Evolutionary conservation across 2,797 vertebrate genomes (phyloP).

Genomic region (Eurystomus glaucurus): DNA sequence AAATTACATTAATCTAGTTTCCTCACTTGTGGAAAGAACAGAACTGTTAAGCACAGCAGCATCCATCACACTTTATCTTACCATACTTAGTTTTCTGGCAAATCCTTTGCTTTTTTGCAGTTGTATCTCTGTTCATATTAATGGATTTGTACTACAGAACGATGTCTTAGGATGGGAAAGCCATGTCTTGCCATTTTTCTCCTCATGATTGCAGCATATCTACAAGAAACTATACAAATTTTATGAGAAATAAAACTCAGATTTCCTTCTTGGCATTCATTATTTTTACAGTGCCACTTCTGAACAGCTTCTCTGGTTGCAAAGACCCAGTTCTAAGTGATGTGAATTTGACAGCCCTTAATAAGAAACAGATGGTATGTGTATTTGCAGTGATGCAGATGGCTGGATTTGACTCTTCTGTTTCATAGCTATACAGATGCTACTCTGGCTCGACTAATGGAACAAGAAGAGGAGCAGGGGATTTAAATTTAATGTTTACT

Average conservation of each 20-base stretch:
- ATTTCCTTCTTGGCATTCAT: constrained; percentile 27
- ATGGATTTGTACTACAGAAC: background rate
- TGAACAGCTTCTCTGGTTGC: background rate
- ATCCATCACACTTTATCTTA: background rate
- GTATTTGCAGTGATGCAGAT: constrained; percentile 25
- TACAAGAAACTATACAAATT: background rate
- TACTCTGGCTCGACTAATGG: background rate
- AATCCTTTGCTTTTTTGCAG: background rate
- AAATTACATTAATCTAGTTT: background rate
- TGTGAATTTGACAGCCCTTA: constrained; percentile 25
- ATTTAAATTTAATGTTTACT: constrained; percentile 7
- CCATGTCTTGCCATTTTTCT: background rate
- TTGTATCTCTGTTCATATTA: background rate
- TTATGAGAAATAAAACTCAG: background rate
- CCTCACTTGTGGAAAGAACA: background rate
- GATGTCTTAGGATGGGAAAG: background rate
- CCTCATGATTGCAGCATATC: background rate
- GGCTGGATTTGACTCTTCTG: constrained; percentile 4
- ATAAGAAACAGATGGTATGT: constrained; percentile 47
- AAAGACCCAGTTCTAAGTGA: background rate
- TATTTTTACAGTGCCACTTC: constrained; percentile 28
- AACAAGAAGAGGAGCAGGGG: background rate
- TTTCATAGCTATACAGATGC: constrained; percentile 16
- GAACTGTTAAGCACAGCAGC: background rate
- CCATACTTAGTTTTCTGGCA: background rate